Evolutionary conservation across 1,140 invertebrate genomes (phyloP), one percentile per base, ranked within the genome.

Genomic region (Diabrotica undecimpunctata): DNA sequence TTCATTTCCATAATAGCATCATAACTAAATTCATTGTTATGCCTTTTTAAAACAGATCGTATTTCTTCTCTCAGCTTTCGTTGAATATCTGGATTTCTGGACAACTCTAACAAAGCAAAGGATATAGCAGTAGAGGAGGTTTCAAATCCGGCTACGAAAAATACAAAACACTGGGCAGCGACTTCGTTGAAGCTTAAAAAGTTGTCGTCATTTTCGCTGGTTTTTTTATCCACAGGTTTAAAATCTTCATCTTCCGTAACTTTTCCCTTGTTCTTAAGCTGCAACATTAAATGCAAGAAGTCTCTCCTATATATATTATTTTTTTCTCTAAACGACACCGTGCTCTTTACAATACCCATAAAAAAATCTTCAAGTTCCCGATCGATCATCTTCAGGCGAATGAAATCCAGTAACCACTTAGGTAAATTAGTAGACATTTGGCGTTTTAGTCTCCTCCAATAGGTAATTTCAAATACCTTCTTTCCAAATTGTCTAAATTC

Each of bases 111-210:
- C 4, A 85, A 69, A 0, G 82, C 74, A 65, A 85, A 86, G 0
- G 81, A 74, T 38, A 88, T 73, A 0, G 83, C 78, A 0, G 81
- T 82, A 0, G 84, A 78, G 0, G 84, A 82, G 0, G 86, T 87
- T 72, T 88, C 87, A 67, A 84, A 89, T 4, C 87, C 88, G 54
- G 81, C 88, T 7, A 81, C 65, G 67, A 87, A 85, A 66, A 89
- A 88, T 2, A 86, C 54, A 0, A 84, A 75, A 8, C 81, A 80
- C 70, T 88, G 85, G 0, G 83, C 82, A 4, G 82, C 70, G 4
- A 89, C 75, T 70, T 83, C 81, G n/a, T 82, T 78, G 0, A 80
- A 79, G 0, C 75, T 53, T 39, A 63, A 41, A 54, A 8, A 8
- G 35, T 61, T 75, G n/a, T 83, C 25, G 9, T 7, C 13, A 52